Evolutionary conservation across 2,888 invertebrate genomes (phyloP).

Genomic region (Timema podura): DNA sequence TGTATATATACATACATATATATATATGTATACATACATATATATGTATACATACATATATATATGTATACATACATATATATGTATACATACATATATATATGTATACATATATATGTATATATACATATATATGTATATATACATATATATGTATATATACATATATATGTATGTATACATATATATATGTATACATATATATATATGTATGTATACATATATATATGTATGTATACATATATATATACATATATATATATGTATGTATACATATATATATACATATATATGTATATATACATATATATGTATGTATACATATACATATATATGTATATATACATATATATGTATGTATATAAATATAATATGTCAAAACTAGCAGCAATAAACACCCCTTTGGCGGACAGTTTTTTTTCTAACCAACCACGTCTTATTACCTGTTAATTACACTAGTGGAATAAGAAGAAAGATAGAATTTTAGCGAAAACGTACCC

Average conservation of each 20-base stretch:
- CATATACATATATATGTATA: too few relatives aligned
- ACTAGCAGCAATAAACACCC: too few relatives aligned
- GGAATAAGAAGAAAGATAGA: too few relatives aligned
- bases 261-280: not conserved
- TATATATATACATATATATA: not conserved
- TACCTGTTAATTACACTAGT: too few relatives aligned
- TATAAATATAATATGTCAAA: too few relatives aligned
- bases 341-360: too few relatives aligned
- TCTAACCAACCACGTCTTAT: too few relatives aligned
- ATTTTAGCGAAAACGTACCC: too few relatives aligned
- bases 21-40: constrained; percentile 12
- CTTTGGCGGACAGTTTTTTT: too few relatives aligned
- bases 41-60: constrained; percentile 8
- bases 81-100: not conserved
- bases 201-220: not conserved
- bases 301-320: too few relatives aligned
- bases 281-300: not conserved
- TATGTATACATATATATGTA: not conserved
- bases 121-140: not conserved
- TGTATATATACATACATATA: constrained; percentile 13
- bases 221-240: not conserved
- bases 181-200: not conserved
- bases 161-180: not conserved
- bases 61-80: not conserved
- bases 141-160: constrained; percentile 1